Evolutionary conservation across 1,140 invertebrate genomes (phyloP), one percentile per base, ranked within the genome.

Genomic region (Camponotus pennsylvanicus): DNA sequence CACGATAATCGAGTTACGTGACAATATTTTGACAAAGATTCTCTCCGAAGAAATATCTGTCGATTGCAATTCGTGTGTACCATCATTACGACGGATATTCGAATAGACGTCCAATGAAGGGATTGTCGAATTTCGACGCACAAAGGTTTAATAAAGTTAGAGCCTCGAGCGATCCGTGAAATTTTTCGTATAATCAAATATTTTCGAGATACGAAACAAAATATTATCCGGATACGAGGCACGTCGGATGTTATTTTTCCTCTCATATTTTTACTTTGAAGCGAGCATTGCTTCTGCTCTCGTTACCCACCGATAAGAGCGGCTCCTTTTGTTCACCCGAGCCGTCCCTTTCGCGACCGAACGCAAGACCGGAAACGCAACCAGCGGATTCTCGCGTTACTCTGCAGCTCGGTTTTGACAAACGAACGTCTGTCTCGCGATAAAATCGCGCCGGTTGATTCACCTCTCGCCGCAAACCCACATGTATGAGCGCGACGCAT

Each of bases 371-470:
- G 49, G 49, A 73, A 83, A 34, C n/a, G 52, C 67, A 61, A 83
- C 42, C 45, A 59, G 59, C 15, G 9, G 42, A 45, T 73, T 73
- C 79, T 73, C 67, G 52, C 40, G 67, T 82, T 73, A 45, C 37
- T 52, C 49, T 49, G 59, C 11, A 49, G 32, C 45, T 18, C 21
- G 37, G 37, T 71, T 59, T 45, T 40, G 49, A 75, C 69, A 37
- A 75, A 63, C 55, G 52, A 32, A 73, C 55, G 67, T 63, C 40
- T 70, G 69, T 75, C 75, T 83, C 69, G 69, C 45, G 40, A 49
- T 73, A 73, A 61, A 82, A 73, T 83, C 40, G 69, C 67, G 67
- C 57, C 15, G 40, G 37, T 71, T 59, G 40, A 75, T 73, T 83
- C 55, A 73, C 18, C 67, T 21, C 78, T 34, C 37, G 15, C 34